Evolutionary conservation across 1,140 invertebrate genomes (phyloP).

Genomic region (Harlomillsia oculata): DNA sequence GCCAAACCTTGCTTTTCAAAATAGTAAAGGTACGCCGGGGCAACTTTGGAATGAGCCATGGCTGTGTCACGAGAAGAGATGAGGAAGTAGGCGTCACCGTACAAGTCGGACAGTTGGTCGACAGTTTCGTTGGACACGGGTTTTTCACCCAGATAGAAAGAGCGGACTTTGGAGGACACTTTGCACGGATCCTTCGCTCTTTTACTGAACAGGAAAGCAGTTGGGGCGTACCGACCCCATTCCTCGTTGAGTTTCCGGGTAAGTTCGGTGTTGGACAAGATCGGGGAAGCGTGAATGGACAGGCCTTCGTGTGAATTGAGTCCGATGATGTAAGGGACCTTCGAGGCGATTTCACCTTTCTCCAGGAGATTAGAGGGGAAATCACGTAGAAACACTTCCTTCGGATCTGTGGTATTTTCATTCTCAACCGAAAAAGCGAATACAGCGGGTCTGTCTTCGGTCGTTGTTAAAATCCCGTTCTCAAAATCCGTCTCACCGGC

Average conservation of each 20-base stretch:
- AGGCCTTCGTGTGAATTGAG: neutral
- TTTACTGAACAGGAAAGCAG: neutral
- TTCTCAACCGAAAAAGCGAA: too few species aligned
- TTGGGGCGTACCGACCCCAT: neutral
- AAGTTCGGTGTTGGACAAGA: neutral
- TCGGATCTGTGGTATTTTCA: too few species aligned
- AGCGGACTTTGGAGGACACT: neutral
- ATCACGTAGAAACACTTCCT: slow-evolving; percentile 16
- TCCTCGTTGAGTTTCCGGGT: neutral
- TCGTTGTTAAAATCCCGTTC: too few species aligned
- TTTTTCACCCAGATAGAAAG: slow-evolving; percentile 2
- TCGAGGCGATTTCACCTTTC: slow-evolving; percentile 10
- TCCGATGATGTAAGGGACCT: slow-evolving; percentile 18
- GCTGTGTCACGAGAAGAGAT: neutral
- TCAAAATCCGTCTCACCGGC: too few species aligned
- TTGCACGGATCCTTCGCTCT: slow-evolving; percentile 6
- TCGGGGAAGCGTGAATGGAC: neutral
- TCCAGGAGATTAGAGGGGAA: slow-evolving; percentile 12
- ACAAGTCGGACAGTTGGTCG: neutral
- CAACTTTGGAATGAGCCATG: neutral
- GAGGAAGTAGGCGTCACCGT: neutral
- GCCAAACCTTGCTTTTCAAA: neutral
- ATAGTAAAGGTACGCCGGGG: neutral
- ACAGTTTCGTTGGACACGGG: neutral
- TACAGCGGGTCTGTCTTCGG: too few species aligned